Evolutionary conservation across 2,888 invertebrate genomes (phyloP), one percentile per base, ranked within the genome.

Genomic region (Tupiocoris notatus): DNA sequence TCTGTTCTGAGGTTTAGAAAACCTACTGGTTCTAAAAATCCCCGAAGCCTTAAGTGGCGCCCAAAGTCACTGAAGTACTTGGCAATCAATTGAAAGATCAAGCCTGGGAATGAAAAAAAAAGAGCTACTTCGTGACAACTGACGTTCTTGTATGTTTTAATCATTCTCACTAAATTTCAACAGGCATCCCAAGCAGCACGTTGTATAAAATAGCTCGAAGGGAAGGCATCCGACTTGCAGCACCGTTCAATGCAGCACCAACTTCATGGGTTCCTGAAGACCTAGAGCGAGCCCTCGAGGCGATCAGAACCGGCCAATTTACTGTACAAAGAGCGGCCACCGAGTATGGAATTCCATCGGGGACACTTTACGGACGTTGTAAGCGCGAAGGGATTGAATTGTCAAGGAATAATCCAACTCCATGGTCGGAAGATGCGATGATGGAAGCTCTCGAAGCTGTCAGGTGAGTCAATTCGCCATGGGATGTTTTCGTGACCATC

Each of bases 361-460:
- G 95, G 18, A 95, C 95, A 12, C 85, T 95, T 18, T 95, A 95
- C 82, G 95, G 95, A 1, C 87, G 94, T 81, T 95, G 95, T 84
- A 94, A 95, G 83, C 87, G 94, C 66, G 95, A 95, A 84, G 94
- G 95, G 65, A 95, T 95, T 81, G 95, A 94, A 84, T 85, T 95
- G 80, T 93, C 93, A 3, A 89, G 94, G 80, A 92, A 93, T 75
- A 93, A 93, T 86, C 93, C 94, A n/a, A 93, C 94, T 62, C 94
- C 94, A 9, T 95, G 95, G 95, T 93, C 94, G n/a, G 94, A 94
- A 83, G 93, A 92, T 83, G 94, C 94, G 24, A 94, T 95, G 94
- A 92, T 91, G 21, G 94, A 94, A 84, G 95, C 95, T 21, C 86
- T 95, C 62, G 94, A 94, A 84, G 93, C 94, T 79, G 94, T 95